These are phyloP conservation scores for Pipa parva DNA, from an alignment of 2,113 vertebrate genomes.

Conservation along the genomic window DNA sequence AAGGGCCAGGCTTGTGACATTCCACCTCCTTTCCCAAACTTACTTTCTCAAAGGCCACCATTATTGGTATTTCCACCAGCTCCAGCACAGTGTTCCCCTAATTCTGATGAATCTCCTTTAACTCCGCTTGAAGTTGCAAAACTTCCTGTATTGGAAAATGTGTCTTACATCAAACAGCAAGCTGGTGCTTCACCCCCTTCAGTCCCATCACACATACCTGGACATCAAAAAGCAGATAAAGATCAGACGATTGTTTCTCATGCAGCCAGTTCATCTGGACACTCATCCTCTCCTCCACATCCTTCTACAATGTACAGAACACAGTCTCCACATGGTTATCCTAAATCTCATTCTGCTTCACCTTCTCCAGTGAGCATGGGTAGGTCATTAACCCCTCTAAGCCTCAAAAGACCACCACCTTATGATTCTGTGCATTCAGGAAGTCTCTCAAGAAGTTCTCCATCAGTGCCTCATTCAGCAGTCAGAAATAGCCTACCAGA, in stretches of 20 bases:
- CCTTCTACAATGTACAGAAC: constrained; percentile 82
- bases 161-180: constrained; percentile 74
- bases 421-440: constrained; percentile 84
- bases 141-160: constrained; percentile 81
- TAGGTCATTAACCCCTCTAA: constrained; percentile 82
- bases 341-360: constrained; percentile 88
- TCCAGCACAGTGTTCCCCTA: constrained; percentile 87
- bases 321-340: constrained; percentile 79
- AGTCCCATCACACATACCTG: constrained; percentile 69
- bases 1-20: constrained; percentile 83
- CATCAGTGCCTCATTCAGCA: constrained; percentile 78
- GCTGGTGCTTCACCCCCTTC: constrained; percentile 70
- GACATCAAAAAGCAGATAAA: constrained; percentile 75
- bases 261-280: constrained; percentile 71
- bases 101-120: constrained; percentile 92
- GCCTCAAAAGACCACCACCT: constrained; percentile 88
- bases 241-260: constrained; percentile 68
- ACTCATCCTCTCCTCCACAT: constrained; percentile 85
- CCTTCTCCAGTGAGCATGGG: constrained; percentile 91
- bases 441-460: constrained; percentile 82
- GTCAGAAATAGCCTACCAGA: constrained; percentile 79
- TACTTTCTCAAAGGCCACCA: constrained; percentile 85
- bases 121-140: constrained; percentile 89
- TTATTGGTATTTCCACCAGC: constrained; percentile 89
- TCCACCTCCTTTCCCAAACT: constrained; percentile 90